phyloP scores from a whole-genome alignment of 2,113 vertebrate genomes.

The Spea bombifrons region DNA sequence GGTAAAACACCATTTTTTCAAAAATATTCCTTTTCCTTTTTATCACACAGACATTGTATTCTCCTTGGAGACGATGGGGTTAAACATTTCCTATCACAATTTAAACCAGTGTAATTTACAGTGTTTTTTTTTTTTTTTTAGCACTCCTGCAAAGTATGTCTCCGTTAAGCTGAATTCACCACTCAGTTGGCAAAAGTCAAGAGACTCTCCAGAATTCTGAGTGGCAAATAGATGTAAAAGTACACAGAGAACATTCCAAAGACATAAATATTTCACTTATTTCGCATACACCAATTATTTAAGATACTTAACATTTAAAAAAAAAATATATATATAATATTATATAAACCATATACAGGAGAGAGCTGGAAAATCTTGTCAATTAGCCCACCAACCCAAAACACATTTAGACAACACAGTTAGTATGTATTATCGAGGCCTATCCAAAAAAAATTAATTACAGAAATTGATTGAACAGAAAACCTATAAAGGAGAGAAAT shows the following conservation, averaged over 20 bases:
- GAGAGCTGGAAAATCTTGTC: not conserved
- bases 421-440: not conserved
- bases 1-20: not conserved
- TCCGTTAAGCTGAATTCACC: conserved; percentile 13
- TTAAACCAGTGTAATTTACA: not conserved
- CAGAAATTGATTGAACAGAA: not conserved
- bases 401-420: not conserved
- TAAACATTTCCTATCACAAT: not conserved
- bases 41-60: not conserved
- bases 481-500: not conserved
- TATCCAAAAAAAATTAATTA: not conserved
- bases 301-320: not conserved
- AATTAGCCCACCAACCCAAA: not conserved
- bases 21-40: not conserved
- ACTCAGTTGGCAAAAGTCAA: conserved; percentile 12
- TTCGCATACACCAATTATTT: not conserved
- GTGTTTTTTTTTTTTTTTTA: not conserved
- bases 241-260: conserved; percentile 1
- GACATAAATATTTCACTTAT: not conserved
- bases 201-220: not conserved
- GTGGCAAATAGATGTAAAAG: conserved; percentile 18
- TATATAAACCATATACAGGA: not conserved
- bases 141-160: not conserved
- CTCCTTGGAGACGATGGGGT: not conserved
- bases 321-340: not conserved